phyloP scores from a whole-genome alignment of 2,797 vertebrate species.

The Halcyon smyrnensis region DNA sequence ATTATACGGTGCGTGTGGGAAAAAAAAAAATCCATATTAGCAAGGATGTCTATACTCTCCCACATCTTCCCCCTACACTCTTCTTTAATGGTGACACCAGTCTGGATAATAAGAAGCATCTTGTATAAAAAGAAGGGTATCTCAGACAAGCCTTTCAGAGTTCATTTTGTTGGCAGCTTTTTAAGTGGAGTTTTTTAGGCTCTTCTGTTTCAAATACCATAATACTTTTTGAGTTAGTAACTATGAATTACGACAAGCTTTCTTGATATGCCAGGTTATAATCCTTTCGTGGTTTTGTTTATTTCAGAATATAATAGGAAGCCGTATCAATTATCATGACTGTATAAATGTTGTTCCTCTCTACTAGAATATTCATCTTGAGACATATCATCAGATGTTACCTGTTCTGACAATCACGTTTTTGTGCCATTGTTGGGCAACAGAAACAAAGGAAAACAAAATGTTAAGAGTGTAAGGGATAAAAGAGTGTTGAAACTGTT shows the following conservation, averaged over 20 bases:
- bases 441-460: conserved; percentile 63
- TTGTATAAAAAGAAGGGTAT: neutral
- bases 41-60: neutral
- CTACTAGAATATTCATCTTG: conserved; percentile 62
- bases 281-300: conserved; percentile 67
- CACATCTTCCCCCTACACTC: neutral
- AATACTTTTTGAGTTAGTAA: conserved; percentile 50
- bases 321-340: conserved; percentile 68
- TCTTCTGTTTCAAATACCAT: conserved; percentile 43
- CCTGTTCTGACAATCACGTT: conserved; percentile 63
- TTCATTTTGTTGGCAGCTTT: conserved; percentile 64
- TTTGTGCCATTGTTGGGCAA: conserved; percentile 69
- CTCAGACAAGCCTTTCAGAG: conserved; percentile 61
- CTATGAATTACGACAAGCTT: conserved; percentile 59
- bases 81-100: conserved; percentile 49
- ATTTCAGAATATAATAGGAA: conserved; percentile 68
- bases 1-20: fast-evolving
- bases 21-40: neutral
- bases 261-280: conserved; percentile 63
- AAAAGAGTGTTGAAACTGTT: conserved; percentile 68
- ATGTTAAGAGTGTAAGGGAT: conserved; percentile 70
- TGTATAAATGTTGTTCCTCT: conserved; percentile 60
- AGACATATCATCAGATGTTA: conserved; percentile 66
- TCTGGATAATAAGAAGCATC: conserved; percentile 60
- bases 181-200: conserved; percentile 52